Percentiles rank a stretch among this genome's conserved stretches.
Conservation (phyloP, 2,888 invertebrate genomes). For the Lycaena phlaeas region DNA sequence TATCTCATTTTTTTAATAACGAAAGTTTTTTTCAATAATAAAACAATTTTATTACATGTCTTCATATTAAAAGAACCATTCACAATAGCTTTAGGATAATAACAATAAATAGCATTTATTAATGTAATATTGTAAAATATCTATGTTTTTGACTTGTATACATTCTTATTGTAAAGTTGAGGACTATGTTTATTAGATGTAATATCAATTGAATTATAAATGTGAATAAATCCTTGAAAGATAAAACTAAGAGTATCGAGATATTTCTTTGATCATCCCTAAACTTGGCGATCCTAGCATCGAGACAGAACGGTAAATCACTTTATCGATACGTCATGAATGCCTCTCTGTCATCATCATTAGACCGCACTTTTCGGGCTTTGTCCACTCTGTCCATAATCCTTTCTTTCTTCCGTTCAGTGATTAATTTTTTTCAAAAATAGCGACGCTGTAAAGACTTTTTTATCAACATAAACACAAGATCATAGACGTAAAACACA, state of each 20-base stretch:
- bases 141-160: slow-evolving; percentile 72
- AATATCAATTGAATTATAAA: slow-evolving; percentile 61
- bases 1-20: slow-evolving; percentile 36
- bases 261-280: slow-evolving; percentile 59
- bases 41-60: slow-evolving; percentile 39
- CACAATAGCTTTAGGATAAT: slow-evolving; percentile 64
- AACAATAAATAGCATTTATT: slow-evolving; percentile 67
- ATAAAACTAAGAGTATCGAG: slow-evolving; percentile 47
- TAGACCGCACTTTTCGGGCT: slow-evolving; percentile 63
- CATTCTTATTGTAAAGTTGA: slow-evolving; percentile 64
- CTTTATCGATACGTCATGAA: slow-evolving; percentile 70
- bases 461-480: no score
- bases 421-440: slow-evolving; percentile 31
- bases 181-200: slow-evolving; percentile 62
- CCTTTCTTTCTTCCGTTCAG: slow-evolving; percentile 44
- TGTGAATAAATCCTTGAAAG: slow-evolving; percentile 68
- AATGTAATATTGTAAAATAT: slow-evolving; percentile 60
- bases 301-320: slow-evolving; percentile 69
- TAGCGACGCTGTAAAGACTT: slow-evolving; percentile 15
- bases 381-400: slow-evolving; percentile 49
- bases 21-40: slow-evolving; percentile 27
- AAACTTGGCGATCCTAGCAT: slow-evolving; percentile 60
- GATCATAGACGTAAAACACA: no score
- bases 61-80: slow-evolving; percentile 60
- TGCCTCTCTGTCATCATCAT: slow-evolving; percentile 70